Evolutionary conservation across 2,888 invertebrate species (phyloP).

Genomic region (Melanchra persicariae): DNA sequence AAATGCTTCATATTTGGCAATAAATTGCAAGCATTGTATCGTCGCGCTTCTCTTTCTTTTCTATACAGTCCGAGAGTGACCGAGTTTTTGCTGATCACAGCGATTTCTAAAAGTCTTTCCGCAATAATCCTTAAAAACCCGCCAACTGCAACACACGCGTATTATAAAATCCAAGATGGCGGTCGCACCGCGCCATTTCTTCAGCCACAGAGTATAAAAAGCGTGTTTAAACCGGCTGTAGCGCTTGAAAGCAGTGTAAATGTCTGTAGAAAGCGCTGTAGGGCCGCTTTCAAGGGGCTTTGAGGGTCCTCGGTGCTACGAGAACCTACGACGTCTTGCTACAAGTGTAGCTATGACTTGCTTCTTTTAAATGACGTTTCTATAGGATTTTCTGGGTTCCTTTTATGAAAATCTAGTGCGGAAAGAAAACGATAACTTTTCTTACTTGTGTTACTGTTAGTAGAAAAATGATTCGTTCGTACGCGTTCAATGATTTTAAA

Average conservation of each 20-base stretch:
- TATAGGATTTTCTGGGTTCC: slow-evolving; percentile 35
- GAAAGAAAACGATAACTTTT: slow-evolving; percentile 6
- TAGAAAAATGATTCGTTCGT: not conserved
- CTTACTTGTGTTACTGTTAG: not conserved
- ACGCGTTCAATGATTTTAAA: not conserved
- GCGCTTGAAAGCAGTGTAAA: slow-evolving; percentile 68
- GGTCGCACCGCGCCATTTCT: slow-evolving; percentile 52
- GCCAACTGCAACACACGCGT: slow-evolving; percentile 14
- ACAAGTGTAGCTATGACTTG: slow-evolving; percentile 53
- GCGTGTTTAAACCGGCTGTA: slow-evolving; percentile 62
- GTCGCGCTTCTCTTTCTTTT: no score
- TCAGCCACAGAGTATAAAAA: slow-evolving; percentile 60
- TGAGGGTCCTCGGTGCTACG: slow-evolving; percentile 62
- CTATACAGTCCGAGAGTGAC: no score
- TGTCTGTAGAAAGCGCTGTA: slow-evolving; percentile 67
- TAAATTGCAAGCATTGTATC: no score
- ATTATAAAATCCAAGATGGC: slow-evolving; percentile 63
- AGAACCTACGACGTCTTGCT: slow-evolving; percentile 53
- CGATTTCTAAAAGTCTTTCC: not conserved
- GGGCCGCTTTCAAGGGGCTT: slow-evolving; percentile 58
- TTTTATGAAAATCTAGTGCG: slow-evolving; percentile 15
- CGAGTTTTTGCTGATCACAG: no score
- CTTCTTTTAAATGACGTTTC: slow-evolving; percentile 56
- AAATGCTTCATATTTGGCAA: no score
- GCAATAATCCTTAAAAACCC: not conserved